Base-by-base conservation (phyloP, 2,888 invertebrate genomes). In the Lordiphosa fenestrarum region DNA sequence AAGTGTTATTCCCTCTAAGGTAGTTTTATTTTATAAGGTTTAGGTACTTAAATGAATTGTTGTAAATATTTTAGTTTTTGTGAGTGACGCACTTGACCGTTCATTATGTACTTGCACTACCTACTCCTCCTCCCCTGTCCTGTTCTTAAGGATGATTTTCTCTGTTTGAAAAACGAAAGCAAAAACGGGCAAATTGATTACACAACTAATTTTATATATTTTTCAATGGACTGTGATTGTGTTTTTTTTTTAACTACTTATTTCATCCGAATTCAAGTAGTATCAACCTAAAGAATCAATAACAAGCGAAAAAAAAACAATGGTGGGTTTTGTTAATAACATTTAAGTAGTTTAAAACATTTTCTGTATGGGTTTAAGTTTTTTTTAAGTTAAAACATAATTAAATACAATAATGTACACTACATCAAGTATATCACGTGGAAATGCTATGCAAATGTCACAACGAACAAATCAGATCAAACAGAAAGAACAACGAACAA, bases 211-310 rank as follows among this genome's bases (percentile, higher is more conserved):
- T 77, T 82, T 76, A 80, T 74, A 68, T 56, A 67, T 69, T 67
- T 66, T 81, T 81, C 75, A 81, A 81, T 80, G 77, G 80, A 78
- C 78, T 82, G 84, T 84, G 78, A 82, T 82, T 82, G 78, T 75
- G 78, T 72, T 80, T 73, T 70, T 58, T 47, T 47, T 42, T 69
- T 72, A 66, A 58, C 66, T 73, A 42, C 63, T 63, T 70, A 64
- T 70, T 74, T 75, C 78, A 67, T 68, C 49, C 58, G 51, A 54
- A 71, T 67, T 66, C 65, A 72, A 61, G 51, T 69, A 63, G 47
- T 62, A 53, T 57, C 62, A 41, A 66, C 48, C 53, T 53, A 61
- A 62, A 62, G 53, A 51, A 50, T 52, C 50, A 56, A 56, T 33
- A 53, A 55, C 55, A 66, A 55, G 51, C 36, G 53, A 63, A 65